Conservation (phyloP, 2,113 vertebrate species). For the Apteryx mantelli region DNA sequence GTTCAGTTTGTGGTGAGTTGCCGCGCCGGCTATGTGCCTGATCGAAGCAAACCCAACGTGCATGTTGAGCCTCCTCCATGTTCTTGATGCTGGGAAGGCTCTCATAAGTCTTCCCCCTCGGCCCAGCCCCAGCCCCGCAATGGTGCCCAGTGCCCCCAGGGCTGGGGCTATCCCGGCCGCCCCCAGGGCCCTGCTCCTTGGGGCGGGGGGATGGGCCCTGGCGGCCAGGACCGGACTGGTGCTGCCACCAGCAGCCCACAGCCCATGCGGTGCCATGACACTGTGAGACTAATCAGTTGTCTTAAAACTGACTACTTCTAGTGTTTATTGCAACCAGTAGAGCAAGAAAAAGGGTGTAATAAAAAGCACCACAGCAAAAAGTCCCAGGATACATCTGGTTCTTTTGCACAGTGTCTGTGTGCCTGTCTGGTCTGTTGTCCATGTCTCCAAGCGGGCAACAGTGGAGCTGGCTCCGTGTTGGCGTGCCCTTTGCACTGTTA, state of each 20-base stretch:
- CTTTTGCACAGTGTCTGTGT: accelerated
- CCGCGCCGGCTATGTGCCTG: accelerated
- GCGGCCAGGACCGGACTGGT: not conserved
- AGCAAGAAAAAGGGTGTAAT: not conserved
- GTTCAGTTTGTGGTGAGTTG: not conserved
- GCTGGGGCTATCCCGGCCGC: not conserved
- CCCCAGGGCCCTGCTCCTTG: not conserved
- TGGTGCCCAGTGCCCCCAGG: too few relatives aligned
- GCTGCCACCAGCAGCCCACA: accelerated
- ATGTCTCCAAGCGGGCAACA: accelerated
- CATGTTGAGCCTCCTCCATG: accelerated
- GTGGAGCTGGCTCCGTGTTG: not conserved
- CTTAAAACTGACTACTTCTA: not conserved
- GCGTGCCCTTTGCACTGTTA: not conserved
- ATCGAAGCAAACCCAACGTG: accelerated
- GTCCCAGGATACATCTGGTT: not conserved
- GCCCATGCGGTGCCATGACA: not conserved
- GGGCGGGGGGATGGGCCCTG: not conserved
- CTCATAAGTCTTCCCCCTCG: accelerated
- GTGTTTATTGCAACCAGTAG: not conserved
- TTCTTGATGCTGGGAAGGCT: accelerated
- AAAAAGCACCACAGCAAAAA: not conserved
- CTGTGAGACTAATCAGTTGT: not conserved
- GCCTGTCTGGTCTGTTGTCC: not conserved
- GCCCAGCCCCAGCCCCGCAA: not conserved